A percentile compares a stretch with the other conserved stretches of the same genome.
Conservation (phyloP, 2,797 vertebrate species). For the Dryobates pubescens region DNA sequence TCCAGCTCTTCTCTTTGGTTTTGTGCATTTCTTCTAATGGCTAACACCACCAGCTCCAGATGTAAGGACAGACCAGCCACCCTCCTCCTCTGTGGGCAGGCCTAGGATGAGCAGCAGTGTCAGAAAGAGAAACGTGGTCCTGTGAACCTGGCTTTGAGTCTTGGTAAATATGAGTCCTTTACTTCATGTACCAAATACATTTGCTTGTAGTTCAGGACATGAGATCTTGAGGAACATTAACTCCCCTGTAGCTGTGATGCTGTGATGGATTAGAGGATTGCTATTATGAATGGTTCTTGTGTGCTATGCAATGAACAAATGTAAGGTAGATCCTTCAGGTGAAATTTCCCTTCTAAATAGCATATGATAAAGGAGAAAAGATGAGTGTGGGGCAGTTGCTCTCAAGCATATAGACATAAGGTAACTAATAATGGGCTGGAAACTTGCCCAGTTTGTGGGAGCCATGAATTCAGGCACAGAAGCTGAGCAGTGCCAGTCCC, state of each 20-base stretch:
- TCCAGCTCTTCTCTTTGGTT: not conserved
- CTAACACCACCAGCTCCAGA: not conserved
- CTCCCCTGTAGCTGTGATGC: not conserved
- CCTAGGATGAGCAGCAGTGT: not conserved
- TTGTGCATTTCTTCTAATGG: not conserved
- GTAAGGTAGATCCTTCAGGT: not conserved
- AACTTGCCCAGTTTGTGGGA: not conserved
- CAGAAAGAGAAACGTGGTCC: slow-evolving; percentile 17
- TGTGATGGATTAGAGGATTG: slow-evolving; percentile 22
- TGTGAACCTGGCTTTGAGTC: not conserved
- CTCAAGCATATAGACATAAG: slow-evolving; percentile 28
- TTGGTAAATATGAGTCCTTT: slow-evolving; percentile 6
- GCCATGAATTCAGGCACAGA: not conserved
- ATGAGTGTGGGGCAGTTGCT: not conserved
- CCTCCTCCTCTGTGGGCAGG: not conserved
- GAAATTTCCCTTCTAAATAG: slow-evolving; percentile 29
- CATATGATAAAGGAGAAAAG: not conserved
- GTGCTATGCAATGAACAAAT: not conserved
- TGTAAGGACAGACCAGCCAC: not conserved
- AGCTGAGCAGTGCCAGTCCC: slow-evolving; percentile 31
- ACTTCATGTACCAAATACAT: slow-evolving; percentile 38
- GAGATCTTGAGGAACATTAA: slow-evolving; percentile 32
- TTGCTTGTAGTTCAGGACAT: slow-evolving; percentile 46
- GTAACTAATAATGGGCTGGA: slow-evolving; percentile 57
- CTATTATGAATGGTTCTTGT: slow-evolving; percentile 9